A percentile compares a stretch with the other conserved stretches of the same genome.
These are phyloP conservation scores for Myripristis jacobus DNA, from an alignment of 2,797 vertebrate species.

Conservation along the genomic window DNA sequence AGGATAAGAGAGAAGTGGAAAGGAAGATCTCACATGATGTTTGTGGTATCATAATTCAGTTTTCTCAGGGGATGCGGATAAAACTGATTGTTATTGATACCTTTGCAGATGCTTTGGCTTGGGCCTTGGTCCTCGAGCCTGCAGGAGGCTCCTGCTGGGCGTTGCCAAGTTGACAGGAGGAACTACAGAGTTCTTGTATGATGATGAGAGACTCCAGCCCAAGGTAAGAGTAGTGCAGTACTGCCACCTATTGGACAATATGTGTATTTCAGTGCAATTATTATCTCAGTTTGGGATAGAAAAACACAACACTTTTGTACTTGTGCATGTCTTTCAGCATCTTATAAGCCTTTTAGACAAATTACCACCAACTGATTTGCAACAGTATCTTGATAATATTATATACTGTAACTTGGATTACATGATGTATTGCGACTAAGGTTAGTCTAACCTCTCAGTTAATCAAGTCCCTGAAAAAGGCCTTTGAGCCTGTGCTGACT, in stretches of 20 bases:
- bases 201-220: constrained; percentile 92
- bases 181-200: constrained; percentile 85
- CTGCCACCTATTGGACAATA: constrained; percentile 64
- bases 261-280: constrained; percentile 23
- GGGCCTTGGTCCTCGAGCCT: constrained; percentile 85
- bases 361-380: too few relatives aligned
- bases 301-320: background rate
- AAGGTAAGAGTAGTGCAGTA: constrained; percentile 82
- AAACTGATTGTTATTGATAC: constrained; percentile 12
- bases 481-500: constrained; percentile 93
- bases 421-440: background rate
- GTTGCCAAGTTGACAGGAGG: constrained; percentile 92
- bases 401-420: background rate
- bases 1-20: background rate
- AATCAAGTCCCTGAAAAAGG: constrained; percentile 94
- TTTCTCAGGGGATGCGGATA: background rate
- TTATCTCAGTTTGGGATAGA: background rate
- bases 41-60: background rate
- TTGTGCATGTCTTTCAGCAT: constrained; percentile 3
- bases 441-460: constrained; percentile 79
- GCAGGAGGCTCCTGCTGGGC: constrained; percentile 87
- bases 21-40: background rate
- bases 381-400: too few relatives aligned
- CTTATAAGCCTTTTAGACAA: background rate
- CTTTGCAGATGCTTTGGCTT: constrained; percentile 91